Base-by-base conservation (phyloP, 2,113 vertebrate genomes). In the Poeciliopsis turrubarensis region DNA sequence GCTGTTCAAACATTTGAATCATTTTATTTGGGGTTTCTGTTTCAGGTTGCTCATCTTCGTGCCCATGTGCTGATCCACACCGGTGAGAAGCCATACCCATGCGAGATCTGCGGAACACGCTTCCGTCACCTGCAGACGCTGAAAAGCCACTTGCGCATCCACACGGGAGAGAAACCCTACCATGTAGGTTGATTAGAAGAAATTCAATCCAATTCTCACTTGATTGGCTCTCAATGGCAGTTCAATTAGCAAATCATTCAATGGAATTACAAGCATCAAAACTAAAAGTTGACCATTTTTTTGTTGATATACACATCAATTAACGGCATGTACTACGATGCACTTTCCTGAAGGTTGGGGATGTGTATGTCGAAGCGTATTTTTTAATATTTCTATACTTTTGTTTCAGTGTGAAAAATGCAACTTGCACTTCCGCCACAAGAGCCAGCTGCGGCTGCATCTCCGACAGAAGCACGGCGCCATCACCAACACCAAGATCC, bases 401-500 rank as follows among this genome's bases (percentile, higher is more conserved):
- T 60, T 73, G 29, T 73, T 86, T 0, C 90, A 99, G 98, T 99
- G 98, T 90, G 98, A 99, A 95, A 99, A 99, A 94, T 99, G 98
- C 94, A 99, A 99, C 93, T 91, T 99, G 93, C 97, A 99, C 93
- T 99, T 99, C 90, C 97, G 98, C 86, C 98, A 99, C 95, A 99
- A 99, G 93, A 99, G 98, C 90, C 98, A 99, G 87, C 95, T 99
- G 19, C 95, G 98, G 80, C 92, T 99, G 75, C 98, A 99, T 79
- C 92, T 99, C 13, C 96, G 98, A 82, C 98, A 99, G 94, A 99
- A 99, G 91, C 98, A 99, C 1, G 98, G 98, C 4, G 98, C 98
- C 92, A 99, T 99, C 95, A 99, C 98, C 78, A 99, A 99, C 95
- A 99, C 98, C 88, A 99, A 99, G 95, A 95, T 99, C 89, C 98